Evolutionary conservation across 2,797 vertebrate genomes (phyloP), one percentile per base, ranked within the genome.

Genomic region (Buceros bicornis): DNA sequence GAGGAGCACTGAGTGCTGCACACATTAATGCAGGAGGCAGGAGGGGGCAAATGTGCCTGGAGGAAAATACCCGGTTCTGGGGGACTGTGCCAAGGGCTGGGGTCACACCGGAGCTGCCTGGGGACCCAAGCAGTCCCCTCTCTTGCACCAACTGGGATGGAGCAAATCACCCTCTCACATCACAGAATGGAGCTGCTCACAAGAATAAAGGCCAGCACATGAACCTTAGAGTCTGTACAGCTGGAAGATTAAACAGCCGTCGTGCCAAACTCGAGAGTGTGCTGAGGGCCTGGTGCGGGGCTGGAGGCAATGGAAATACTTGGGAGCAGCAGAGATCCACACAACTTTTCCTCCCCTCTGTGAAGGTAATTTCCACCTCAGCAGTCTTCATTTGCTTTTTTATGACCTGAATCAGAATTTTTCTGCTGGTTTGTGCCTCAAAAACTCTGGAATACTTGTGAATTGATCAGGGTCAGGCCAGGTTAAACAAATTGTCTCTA

Each of bases 181-280:
- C 57, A 6, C 56, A 20, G 71, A 47, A n/a, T 42, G 4, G 37
- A 2, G 10, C 1, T n/a, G n/a, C 19, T 60, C 35, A 12, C 54
- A 40, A 40, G 37, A n/a, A 28, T 17, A 20, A n/a, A 69, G 19
- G 11, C 10, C 51, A 47, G 70, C 31, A 17, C 15, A 1, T 22
- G 14, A 20, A 28, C 20, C 56, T 21, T 40, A 40, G 37, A 40
- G 37, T 40, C 37, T 40, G 37, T 40, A 12, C 12, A 8, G 37
- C 37, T 40, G 37, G 37, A 40, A 88, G 89, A 95, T 50, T 61
- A 94, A 93, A 82, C 17, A 54, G 45, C 57, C 56, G 82, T 72
- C 77, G 84, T 73, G 29, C 18, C 77, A 21, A 81, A 48, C 14
- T 26, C 50, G 17, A 6, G 11, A 15, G 54, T 1, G 45, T 18